phyloP scores from a whole-genome alignment of 1,140 invertebrate species.

The Cydia amplana region DNA sequence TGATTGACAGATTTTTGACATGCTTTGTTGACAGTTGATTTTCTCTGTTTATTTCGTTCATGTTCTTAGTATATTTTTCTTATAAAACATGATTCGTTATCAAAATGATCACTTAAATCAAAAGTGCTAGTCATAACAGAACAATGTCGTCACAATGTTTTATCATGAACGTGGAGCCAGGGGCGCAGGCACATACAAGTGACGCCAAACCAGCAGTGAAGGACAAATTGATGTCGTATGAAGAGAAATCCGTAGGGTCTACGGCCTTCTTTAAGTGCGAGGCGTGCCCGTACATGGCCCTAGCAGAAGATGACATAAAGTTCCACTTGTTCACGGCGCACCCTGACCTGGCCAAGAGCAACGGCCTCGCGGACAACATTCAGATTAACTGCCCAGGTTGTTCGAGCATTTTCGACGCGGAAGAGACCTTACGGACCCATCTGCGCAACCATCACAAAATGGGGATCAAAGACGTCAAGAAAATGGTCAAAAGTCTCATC shows the following conservation, averaged over 20 bases:
- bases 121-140: constrained; percentile 17
- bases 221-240: constrained; percentile 74
- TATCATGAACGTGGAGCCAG: constrained; percentile 51
- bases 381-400: constrained; percentile 74
- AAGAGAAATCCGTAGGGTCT: constrained; percentile 74
- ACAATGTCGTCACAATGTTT: constrained; percentile 57
- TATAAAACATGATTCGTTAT: constrained; percentile 33
- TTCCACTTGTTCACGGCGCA: constrained; percentile 74
- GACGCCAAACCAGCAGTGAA: constrained; percentile 56
- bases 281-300: constrained; percentile 75
- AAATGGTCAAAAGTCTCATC: constrained; percentile 73
- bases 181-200: constrained; percentile 34
- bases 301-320: constrained; percentile 75
- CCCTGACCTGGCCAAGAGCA: constrained; percentile 67
- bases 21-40: constrained; percentile 2
- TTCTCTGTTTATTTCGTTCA: neutral
- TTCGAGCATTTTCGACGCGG: constrained; percentile 66
- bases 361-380: constrained; percentile 70
- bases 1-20: constrained; percentile 9
- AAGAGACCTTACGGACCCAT: constrained; percentile 69
- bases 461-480: constrained; percentile 74
- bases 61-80: constrained; percentile 3
- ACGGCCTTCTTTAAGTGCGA: constrained; percentile 75
- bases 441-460: constrained; percentile 77
- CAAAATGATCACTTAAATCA: constrained; percentile 17